Percentiles rank a stretch among this genome's conserved stretches.
These are phyloP conservation scores for Drosophila nasuta DNA, from an alignment of 1,140 invertebrate species.

Conservation along the genomic window DNA sequence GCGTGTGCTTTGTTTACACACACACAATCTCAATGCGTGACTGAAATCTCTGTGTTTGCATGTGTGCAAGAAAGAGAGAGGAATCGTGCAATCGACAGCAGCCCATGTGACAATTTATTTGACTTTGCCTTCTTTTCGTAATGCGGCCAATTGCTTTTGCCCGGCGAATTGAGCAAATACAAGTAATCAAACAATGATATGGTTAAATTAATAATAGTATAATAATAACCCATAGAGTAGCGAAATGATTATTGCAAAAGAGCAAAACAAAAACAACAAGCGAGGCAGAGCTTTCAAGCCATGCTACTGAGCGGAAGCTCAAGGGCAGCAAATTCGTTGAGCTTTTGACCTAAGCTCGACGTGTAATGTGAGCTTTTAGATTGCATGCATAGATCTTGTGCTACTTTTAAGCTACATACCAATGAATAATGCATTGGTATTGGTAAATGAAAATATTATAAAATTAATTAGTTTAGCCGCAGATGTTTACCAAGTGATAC, in stretches of 20 bases:
- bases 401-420: background rate
- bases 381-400: background rate
- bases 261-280: too few species aligned
- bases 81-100: constrained; percentile 28
- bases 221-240: constrained; percentile 17
- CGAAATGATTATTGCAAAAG: too few species aligned
- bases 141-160: constrained; percentile 44
- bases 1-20: constrained; percentile 66
- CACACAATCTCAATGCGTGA: constrained; percentile 36
- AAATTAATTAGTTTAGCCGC: constrained; percentile 52
- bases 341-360: constrained; percentile 2
- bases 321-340: background rate
- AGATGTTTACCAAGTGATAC: constrained; percentile 52
- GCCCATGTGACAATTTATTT: constrained; percentile 78
- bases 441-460: constrained; percentile 3
- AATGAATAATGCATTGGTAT: constrained; percentile 14
- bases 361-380: background rate
- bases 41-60: constrained; percentile 10
- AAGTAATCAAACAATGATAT: constrained; percentile 48
- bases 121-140: constrained; percentile 56
- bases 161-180: constrained; percentile 53
- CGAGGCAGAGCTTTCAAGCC: too few species aligned
- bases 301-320: background rate
- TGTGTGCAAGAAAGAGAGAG: constrained; percentile 24
- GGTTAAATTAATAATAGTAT: constrained; percentile 24